A percentile compares a stretch with the other conserved stretches of the same genome.
These are phyloP conservation scores for Dasyprocta punctata DNA, from an alignment of 2,113 vertebrate genomes.

Conservation along the genomic window DNA sequence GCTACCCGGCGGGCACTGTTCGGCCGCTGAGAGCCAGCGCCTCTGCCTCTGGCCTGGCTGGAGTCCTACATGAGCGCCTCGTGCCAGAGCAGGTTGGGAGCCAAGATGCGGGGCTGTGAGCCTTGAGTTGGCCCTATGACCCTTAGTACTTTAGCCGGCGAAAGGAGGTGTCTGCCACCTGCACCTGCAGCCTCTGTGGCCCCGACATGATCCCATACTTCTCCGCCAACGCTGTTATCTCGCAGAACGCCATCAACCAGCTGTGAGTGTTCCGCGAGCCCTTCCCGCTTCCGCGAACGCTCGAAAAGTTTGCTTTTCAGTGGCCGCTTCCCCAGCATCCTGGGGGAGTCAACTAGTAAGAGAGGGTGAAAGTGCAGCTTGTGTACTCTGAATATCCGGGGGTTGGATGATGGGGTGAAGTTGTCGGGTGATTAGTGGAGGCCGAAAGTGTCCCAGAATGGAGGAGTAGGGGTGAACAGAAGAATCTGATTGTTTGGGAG, in stretches of 20 bases:
- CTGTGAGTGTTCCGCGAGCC: slow-evolving; percentile 89
- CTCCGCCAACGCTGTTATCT: slow-evolving; percentile 93
- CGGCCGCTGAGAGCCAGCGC: background rate
- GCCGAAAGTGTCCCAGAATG: background rate
- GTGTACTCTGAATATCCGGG: background rate
- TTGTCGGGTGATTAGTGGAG: background rate
- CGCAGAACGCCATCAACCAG: slow-evolving; percentile 94
- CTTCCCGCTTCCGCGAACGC: background rate
- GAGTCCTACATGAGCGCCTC: background rate
- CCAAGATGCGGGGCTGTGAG: slow-evolving; percentile 49
- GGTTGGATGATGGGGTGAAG: background rate
- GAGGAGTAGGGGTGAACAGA: background rate
- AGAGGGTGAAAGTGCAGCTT: background rate
- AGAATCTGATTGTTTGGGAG: background rate
- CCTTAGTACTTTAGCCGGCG: slow-evolving; percentile 84
- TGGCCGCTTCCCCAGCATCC: background rate
- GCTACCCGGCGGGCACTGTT: background rate
- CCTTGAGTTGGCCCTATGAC: slow-evolving; percentile 85
- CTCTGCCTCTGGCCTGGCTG: background rate
- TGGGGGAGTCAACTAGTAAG: background rate
- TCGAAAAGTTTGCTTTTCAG: slow-evolving; percentile 69
- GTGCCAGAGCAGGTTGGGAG: background rate
- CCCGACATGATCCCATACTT: slow-evolving; percentile 96
- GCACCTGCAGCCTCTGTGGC: slow-evolving; percentile 82
- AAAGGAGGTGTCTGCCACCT: slow-evolving; percentile 81